Evolutionary conservation across 2,113 vertebrate genomes (phyloP).

Genomic region (Cyanistes caeruleus): DNA sequence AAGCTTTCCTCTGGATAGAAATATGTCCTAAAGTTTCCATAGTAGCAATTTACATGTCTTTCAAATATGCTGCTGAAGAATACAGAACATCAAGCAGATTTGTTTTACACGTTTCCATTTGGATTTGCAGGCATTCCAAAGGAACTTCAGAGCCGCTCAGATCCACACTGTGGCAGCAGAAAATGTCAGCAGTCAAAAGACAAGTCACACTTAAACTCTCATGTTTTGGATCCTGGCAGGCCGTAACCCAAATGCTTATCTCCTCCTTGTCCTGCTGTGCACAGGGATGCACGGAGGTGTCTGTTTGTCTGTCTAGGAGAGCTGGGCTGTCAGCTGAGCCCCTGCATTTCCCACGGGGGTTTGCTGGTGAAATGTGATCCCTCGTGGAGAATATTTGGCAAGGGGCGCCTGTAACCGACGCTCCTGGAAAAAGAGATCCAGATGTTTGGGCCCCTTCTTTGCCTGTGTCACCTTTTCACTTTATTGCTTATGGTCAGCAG

Average conservation of each 20-base stretch:
- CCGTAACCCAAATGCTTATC: background rate
- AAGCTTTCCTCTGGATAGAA: background rate
- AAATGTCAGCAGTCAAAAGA: slow-evolving; percentile 18
- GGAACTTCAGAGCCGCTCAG: background rate
- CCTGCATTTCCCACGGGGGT: background rate
- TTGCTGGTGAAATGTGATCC: background rate
- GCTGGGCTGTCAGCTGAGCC: slow-evolving; percentile 26
- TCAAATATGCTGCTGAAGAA: background rate
- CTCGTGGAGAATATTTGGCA: background rate
- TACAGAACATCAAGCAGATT: background rate
- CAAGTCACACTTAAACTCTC: background rate
- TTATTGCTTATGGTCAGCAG: background rate
- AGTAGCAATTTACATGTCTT: background rate
- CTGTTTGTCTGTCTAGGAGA: background rate
- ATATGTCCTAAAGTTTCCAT: background rate
- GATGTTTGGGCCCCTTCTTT: background rate
- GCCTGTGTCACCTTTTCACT: background rate
- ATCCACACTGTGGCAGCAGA: background rate
- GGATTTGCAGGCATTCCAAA: background rate
- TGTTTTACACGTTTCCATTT: background rate
- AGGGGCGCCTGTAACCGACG: background rate
- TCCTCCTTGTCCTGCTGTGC: background rate
- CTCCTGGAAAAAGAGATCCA: background rate
- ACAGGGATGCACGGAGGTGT: background rate
- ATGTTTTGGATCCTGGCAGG: background rate